These are phyloP conservation scores for Drosophila quasianomalipes DNA, from an alignment of 2,888 invertebrate genomes.

Conservation along the genomic window DNA sequence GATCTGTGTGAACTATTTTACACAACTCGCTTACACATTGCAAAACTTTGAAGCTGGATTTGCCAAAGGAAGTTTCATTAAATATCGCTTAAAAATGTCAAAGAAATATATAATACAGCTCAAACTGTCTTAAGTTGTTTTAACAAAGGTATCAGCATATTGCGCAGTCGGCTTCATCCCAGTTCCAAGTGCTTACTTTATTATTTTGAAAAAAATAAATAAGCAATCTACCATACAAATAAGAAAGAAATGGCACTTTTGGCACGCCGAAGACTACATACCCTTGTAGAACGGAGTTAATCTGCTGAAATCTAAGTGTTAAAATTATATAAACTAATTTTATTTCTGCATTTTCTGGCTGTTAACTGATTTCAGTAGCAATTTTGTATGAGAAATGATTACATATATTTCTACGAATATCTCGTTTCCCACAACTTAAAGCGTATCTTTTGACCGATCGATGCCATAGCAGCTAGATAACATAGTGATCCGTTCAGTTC, in stretches of 20 bases:
- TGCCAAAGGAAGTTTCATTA: neutral
- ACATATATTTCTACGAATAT: neutral
- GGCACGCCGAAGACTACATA: neutral
- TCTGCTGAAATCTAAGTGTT: neutral
- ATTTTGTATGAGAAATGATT: neutral
- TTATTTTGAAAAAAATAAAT: slow-evolving; percentile 3
- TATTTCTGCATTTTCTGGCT: neutral
- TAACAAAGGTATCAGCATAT: neutral
- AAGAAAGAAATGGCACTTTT: neutral
- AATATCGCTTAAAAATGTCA: neutral
- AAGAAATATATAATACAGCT: neutral
- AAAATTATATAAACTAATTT: no score
- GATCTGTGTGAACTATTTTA: neutral
- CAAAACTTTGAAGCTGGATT: neutral
- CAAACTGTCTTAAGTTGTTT: neutral
- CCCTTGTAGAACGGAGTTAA: fast-evolving
- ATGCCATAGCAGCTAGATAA: neutral
- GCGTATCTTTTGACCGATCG: fast-evolving
- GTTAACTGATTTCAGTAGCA: neutral
- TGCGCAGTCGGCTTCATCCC: neutral
- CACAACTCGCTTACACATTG: neutral
- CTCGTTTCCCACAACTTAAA: neutral
- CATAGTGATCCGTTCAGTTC: fast-evolving
- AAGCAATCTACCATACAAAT: slow-evolving; percentile 1
- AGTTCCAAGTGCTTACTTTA: neutral